Evolutionary conservation across 2,888 invertebrate genomes (phyloP), one percentile per base, ranked within the genome.

Genomic region (Esperia sulphurella): DNA sequence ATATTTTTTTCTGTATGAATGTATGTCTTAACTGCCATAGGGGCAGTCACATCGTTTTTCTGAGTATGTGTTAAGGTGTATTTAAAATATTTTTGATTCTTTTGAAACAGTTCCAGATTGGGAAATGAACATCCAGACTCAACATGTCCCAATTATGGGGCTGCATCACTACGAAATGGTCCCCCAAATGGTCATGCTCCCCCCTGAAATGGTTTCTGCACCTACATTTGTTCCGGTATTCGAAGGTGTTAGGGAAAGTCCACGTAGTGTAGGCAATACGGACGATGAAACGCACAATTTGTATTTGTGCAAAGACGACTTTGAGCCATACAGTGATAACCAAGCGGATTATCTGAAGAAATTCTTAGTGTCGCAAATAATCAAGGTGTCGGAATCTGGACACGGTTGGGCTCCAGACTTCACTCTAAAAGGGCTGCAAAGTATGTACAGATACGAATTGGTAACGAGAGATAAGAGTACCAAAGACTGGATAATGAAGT

Each of bases 271-370:
- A 10, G 44, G 38, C 7, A 10, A 6, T 10, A 4, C 14, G n/a
- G 5, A 33, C 8, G 35, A 41, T 12, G 41, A 41, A 0, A 38
- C 14, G 5, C 33, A 42, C 21, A 70, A 65, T 45, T 62, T 86
- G 28, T 86, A 78, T 51, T 63, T 89, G 41, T 86, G 85, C 59
- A 83, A 82, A 56, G 83, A 83, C 46, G 77, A 86, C 60, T 83
- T 83, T 58, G 74, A 79, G 46, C 65, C 69, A 8, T 80, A 83
- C 56, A 60, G 66, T 2, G 58, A 60, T 0, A 43, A 51, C 6
- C 79, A 89, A 60, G 75, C 75, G 0, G 65, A 71, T 0, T 57
- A 60, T 14, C 53, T 89, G 8, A 82, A 78, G 54, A 58, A 72
- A 10, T 87, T 73, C 49, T 57, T 89, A 4, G 65, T 87, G 8